Evolutionary conservation across 2,113 vertebrate genomes (phyloP), one percentile per base, ranked within the genome.

Genomic region (Ancistrus triradiatus): DNA sequence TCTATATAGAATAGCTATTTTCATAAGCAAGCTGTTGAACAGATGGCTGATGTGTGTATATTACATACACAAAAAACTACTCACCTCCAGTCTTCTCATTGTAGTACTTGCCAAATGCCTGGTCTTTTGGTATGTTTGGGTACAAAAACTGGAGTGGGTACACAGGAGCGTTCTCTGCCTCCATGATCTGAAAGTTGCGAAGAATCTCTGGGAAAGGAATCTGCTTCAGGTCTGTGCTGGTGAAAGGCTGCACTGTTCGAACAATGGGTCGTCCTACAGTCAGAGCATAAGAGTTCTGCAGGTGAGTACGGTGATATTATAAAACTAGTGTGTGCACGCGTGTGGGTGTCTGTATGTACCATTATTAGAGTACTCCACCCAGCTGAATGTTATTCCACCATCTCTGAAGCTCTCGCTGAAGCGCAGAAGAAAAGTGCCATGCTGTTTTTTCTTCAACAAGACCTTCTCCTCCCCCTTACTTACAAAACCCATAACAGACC

Each of bases 141-240:
- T 95, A 97, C 3, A 98, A 86, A 78, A 85, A 95, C 18, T 75
- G 63, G 1, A 98, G 84, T 0, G 95, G 95, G 77, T 90, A 93
- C 59, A 93, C 91, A 0, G 95, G 91, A 1, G 91, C 40, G 27
- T 93, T 94, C 66, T 91, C 90, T 2, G 82, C 86, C 0, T 87
- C 78, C 58, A 93, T 77, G 64, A 96, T 77, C 70, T 93, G 91
- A 80, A 90, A 98, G 69, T 93, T 86, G 0, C 80, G 84, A 68
- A 98, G 86, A 75, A 98, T 96, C 69, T 98, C 95, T 0, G 90
- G 87, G 59, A 98, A 89, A 0, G 93, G 87, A 67, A 98, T 89
- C 9, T 88, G 86, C 0, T n/a, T 65, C 2, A 98, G 87, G 72
- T 95, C 90, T 0, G 63, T 55, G 46, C 85, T 85, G n/a, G 87